Evolutionary conservation across 2,797 vertebrate species (phyloP), one percentile per base, ranked within the genome.

Genomic region (Pseudotriccus pelzelni): DNA sequence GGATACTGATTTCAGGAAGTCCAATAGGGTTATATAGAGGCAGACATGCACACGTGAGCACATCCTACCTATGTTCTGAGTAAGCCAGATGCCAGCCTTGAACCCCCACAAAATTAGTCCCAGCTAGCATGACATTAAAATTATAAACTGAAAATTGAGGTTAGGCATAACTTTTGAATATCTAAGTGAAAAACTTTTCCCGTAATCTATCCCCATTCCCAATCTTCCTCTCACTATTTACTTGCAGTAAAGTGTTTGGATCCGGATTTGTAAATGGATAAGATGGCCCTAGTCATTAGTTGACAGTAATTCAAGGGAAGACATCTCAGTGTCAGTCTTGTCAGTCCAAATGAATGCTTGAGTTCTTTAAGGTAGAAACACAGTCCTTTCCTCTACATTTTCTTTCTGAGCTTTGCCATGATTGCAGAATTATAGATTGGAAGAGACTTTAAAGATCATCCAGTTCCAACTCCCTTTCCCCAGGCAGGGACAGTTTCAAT

Each of bases 51-150:
- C 49, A 39, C n/a, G 30, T 2, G 5, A 60, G 15, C 49, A 75
- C 11, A 5, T 47, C 28, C 52, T 81, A 12, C 41, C 22, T 43
- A 2, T 19, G 16, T 68, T 69, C 36, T 63, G 37, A 62, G 9
- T 25, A 76, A 94, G 46, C 3, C 59, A 63, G 43, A 63, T 15
- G 68, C 17, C n/a, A 90, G 15, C 16, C 14, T 49, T 36, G 49
- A 88, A 90, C 78, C 2, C 81, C 3, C 7, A 53, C 56, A 90
- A 67, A 0, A 18, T 46, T 37, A 59, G 7, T 22, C 15, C 41
- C 25, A 17, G 24, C n/a, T 37, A 63, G 16, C 10, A 24, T 0
- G 0, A 34, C 2, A 20, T 3, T 43, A 24, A 67, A 60, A 14
- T 7, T 50, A 39, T 28, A 72, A 53, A 59, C 7, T 34, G 9